These are phyloP conservation scores for Penaeus monodon DNA, from an alignment of 2,888 invertebrate genomes.

Conservation along the genomic window DNA sequence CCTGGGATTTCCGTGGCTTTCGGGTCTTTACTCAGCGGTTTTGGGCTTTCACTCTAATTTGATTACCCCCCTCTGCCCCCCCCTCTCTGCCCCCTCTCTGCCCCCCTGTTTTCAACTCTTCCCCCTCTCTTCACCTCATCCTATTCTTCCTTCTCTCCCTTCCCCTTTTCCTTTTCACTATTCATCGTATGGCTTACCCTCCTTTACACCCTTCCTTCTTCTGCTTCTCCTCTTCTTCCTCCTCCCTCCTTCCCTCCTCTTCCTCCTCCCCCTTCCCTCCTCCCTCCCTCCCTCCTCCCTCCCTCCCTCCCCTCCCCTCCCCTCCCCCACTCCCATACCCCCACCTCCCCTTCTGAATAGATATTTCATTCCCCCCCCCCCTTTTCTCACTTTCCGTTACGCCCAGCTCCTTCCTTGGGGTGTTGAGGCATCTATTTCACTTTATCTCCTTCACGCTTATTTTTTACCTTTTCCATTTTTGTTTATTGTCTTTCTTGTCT, in stretches of 20 bases:
- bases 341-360: not conserved
- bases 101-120: not conserved
- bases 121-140: not conserved
- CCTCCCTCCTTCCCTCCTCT: not conserved
- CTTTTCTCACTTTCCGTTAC: not conserved
- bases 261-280: not conserved
- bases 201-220: not conserved
- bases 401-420: not conserved
- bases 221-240: not conserved
- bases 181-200: not conserved
- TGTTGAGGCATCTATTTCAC: not conserved
- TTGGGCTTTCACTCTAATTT: constrained; percentile 16
- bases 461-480: not conserved
- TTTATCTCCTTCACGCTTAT: not conserved
- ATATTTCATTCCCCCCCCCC: no score
- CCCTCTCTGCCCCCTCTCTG: not conserved
- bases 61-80: not conserved
- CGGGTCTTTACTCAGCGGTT: constrained; percentile 16
- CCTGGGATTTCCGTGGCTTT: constrained; percentile 4
- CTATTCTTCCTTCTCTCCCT: not conserved
- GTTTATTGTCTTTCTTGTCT: no score
- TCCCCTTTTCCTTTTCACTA: not conserved
- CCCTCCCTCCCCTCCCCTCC: not conserved
- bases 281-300: not conserved
- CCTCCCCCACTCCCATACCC: not conserved